A percentile compares a stretch with the other conserved stretches of the same genome.
These are phyloP conservation scores for Agrochola litura DNA, from an alignment of 2,888 invertebrate genomes.

Conservation along the genomic window DNA sequence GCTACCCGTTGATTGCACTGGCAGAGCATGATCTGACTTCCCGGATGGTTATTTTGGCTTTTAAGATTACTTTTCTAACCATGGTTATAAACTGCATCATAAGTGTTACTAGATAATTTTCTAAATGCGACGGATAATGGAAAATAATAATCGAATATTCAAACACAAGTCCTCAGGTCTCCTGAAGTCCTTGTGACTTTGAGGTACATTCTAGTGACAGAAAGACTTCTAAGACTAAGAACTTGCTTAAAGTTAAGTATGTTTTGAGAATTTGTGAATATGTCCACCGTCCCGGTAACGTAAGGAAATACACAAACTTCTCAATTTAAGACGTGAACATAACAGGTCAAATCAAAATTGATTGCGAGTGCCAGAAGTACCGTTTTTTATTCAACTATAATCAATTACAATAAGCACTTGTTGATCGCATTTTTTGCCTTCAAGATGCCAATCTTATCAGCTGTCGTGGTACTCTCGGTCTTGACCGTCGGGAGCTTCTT, in stretches of 20 bases:
- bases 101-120: background rate
- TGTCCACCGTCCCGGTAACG: too few species aligned
- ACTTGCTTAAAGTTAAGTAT: background rate
- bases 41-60: background rate
- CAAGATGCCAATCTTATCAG: constrained; percentile 54
- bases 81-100: background rate
- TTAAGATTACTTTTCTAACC: background rate
- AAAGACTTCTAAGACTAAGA: background rate
- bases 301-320: too few species aligned
- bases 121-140: background rate
- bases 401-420: constrained; percentile 44
- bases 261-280: background rate
- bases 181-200: background rate
- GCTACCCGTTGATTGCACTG: constrained; percentile 1
- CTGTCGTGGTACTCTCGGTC: constrained; percentile 46
- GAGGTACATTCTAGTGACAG: background rate
- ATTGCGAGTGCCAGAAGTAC: background rate
- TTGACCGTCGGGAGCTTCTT: constrained; percentile 57
- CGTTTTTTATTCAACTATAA: constrained; percentile 14
- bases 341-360: background rate
- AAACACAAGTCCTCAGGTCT: background rate
- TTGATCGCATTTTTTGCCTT: constrained; percentile 49
- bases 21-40: constrained; percentile 5
- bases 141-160: background rate
- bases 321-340: background rate